phyloP scores from a whole-genome alignment of 2,888 invertebrate species.

The Xestia ashworthii region DNA sequence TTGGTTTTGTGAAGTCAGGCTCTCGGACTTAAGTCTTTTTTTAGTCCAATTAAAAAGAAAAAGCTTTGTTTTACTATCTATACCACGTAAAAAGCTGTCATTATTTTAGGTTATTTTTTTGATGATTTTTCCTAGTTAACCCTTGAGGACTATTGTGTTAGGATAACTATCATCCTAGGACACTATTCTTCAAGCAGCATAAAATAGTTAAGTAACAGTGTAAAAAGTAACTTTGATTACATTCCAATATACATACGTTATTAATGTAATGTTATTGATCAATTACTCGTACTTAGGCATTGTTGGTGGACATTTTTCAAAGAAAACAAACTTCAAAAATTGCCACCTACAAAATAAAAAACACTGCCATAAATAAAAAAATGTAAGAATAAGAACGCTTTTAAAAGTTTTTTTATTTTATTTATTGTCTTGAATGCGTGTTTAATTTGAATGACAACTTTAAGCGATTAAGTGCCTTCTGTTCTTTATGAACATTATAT shows the following conservation, averaged over 20 bases:
- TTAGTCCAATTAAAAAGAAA: not conserved
- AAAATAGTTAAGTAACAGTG: conserved; percentile 59
- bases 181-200: conserved; percentile 33
- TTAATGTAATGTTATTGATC: conserved; percentile 73
- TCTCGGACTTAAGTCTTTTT: not conserved
- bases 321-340: conserved; percentile 68
- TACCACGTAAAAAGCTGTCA: conserved; percentile 22
- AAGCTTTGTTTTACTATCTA: not conserved
- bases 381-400: conserved; percentile 63
- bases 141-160: conserved; percentile 33
- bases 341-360: conserved; percentile 73
- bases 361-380: conserved; percentile 83
- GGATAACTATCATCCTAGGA: not conserved
- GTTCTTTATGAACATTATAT: conserved; percentile 66
- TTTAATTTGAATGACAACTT: conserved; percentile 61
- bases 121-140: conserved; percentile 29
- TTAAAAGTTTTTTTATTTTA: conserved; percentile 58
- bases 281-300: conserved; percentile 88
- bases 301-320: conserved; percentile 80
- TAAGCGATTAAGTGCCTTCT: conserved; percentile 68
- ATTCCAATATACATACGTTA: conserved; percentile 67
- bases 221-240: conserved; percentile 68
- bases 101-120: conserved; percentile 31
- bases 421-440: conserved; percentile 60
- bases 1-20: not conserved